Evolutionary conservation across 2,113 vertebrate genomes (phyloP).

Genomic region (Hippocampus comes): DNA sequence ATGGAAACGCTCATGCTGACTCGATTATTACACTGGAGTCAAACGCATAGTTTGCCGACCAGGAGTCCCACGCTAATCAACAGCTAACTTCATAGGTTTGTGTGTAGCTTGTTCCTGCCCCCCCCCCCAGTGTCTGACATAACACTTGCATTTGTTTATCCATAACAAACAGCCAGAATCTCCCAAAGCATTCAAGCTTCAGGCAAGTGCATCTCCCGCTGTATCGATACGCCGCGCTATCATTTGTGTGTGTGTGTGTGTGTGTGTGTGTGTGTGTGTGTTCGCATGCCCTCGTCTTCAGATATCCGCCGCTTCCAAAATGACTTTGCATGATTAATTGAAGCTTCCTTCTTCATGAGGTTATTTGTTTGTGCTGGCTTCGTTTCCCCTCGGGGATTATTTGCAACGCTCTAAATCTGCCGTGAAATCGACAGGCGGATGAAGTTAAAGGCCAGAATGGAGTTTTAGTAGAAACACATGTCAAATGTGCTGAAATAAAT

Average conservation of each 20-base stretch:
- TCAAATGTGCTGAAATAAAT: conserved; percentile 8
- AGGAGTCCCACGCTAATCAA: conserved; percentile 10
- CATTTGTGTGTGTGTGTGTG: conserved; percentile 25
- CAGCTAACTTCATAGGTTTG: conserved; percentile 12
- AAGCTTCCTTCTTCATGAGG: conserved; percentile 42
- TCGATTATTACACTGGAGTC: neutral
- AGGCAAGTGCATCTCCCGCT: conserved; percentile 85
- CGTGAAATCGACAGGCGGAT: conserved; percentile 21
- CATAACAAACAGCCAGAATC: conserved; percentile 89
- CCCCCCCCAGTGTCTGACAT: conserved; percentile 29
- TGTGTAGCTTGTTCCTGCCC: conserved; percentile 15
- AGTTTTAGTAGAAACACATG: conserved; percentile 25
- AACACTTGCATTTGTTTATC: conserved; percentile 84
- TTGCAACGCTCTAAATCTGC: conserved; percentile 36
- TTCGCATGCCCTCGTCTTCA: conserved; percentile 57
- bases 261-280: conserved; percentile 17
- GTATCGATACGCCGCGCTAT: conserved; percentile 46
- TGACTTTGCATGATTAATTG: conserved; percentile 40
- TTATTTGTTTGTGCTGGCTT: conserved; percentile 47
- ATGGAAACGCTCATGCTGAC: neutral
- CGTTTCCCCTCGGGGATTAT: conserved; percentile 26
- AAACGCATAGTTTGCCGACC: neutral
- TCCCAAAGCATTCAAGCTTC: conserved; percentile 88
- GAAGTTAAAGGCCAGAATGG: conserved; percentile 29
- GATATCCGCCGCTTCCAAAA: conserved; percentile 33